These are phyloP conservation scores for Belgica antarctica DNA, from an alignment of 2,888 invertebrate genomes.

Conservation along the genomic window DNA sequence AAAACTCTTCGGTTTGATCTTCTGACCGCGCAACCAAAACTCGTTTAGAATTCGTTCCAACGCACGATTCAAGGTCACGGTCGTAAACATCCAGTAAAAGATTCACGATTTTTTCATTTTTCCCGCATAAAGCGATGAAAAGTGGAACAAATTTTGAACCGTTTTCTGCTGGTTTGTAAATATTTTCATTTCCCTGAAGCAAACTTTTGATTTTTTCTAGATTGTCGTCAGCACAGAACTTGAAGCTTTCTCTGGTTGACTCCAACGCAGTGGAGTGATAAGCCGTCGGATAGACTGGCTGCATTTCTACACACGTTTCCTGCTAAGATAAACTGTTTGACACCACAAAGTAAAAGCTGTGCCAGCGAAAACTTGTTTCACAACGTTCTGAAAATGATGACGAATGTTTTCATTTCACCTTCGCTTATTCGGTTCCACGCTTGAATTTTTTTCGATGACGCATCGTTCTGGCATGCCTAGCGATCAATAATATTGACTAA, in stretches of 20 bases:
- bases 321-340: neutral
- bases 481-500: too few species aligned
- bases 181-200: neutral
- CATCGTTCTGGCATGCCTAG: too few species aligned
- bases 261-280: neutral
- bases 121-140: neutral
- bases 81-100: slow-evolving; percentile 1
- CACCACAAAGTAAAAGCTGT: neutral
- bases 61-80: neutral
- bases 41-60: neutral
- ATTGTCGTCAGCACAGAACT: neutral
- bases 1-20: slow-evolving; percentile 19
- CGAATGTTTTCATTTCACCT: neutral
- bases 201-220: neutral
- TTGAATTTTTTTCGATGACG: too few species aligned
- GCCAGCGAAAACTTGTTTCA: neutral
- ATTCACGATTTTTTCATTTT: neutral
- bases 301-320: neutral
- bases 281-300: neutral
- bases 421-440: too few species aligned
- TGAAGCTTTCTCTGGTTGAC: neutral
- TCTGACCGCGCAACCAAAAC: slow-evolving; percentile 1
- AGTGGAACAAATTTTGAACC: neutral
- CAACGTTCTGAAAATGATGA: neutral
- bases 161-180: neutral